Evolutionary conservation across 1,140 invertebrate species (phyloP).

Genomic region (Heliconius eleuchia): DNA sequence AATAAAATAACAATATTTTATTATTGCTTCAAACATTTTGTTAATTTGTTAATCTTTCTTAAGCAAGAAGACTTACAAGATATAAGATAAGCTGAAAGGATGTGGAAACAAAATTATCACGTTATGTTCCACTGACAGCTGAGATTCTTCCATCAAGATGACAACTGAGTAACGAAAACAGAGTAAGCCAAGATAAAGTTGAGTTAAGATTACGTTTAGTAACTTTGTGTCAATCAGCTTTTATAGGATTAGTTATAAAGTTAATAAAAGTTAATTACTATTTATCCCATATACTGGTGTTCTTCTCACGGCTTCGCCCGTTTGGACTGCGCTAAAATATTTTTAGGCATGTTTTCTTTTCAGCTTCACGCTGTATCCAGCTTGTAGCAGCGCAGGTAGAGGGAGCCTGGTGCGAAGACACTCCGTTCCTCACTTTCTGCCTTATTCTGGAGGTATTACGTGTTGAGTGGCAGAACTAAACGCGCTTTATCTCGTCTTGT

Average conservation of each 20-base stretch:
- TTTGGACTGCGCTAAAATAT: too few species aligned
- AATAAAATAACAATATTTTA: not conserved
- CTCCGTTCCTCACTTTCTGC: too few species aligned
- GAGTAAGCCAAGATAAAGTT: not conserved
- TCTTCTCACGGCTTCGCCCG: too few species aligned
- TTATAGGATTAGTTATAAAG: not conserved
- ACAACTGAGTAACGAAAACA: not conserved
- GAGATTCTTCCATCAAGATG: conserved; percentile 28
- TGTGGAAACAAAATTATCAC: not conserved
- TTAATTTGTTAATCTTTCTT: not conserved
- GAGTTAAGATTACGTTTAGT: not conserved
- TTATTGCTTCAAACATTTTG: not conserved
- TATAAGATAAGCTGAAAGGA: not conserved
- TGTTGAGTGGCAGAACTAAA: too few species aligned
- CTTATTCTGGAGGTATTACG: too few species aligned
- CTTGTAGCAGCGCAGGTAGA: too few species aligned
- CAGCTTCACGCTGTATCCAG: too few species aligned
- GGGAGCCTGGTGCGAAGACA: too few species aligned
- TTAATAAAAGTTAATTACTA: too few species aligned
- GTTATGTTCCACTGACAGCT: not conserved
- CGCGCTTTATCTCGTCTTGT: too few species aligned
- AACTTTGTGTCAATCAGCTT: not conserved
- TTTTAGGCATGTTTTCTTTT: too few species aligned
- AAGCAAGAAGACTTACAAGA: not conserved
- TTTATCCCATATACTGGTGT: too few species aligned